Percentiles rank a stretch among this genome's conserved stretches.
Evolutionary conservation across 2,113 vertebrate species (phyloP).

Genomic region (Onychostoma macrolepis): DNA sequence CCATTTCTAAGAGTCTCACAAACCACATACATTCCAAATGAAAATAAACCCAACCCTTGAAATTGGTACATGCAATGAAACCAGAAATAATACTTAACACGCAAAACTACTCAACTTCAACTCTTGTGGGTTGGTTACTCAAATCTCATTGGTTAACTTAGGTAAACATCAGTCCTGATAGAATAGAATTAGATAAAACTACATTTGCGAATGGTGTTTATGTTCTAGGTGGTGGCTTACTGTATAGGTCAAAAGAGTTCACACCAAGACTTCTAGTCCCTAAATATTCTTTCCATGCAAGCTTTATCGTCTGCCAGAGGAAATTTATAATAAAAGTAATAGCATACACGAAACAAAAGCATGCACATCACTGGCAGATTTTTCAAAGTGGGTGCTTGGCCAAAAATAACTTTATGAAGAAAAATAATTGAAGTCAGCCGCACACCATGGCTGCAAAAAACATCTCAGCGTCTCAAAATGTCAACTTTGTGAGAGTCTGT

Average conservation of each 20-base stretch:
- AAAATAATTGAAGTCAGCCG: too few species aligned
- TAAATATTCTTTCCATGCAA: not conserved
- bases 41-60: slow-evolving; percentile 12
- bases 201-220: not conserved
- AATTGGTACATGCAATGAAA: not conserved
- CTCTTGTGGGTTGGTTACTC: not conserved
- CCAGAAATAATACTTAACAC: not conserved
- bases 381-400: not conserved
- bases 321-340: not conserved
- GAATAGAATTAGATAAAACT: not conserved
- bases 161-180: not conserved
- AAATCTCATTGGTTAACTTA: not conserved
- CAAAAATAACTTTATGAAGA: not conserved
- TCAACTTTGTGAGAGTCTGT: too few species aligned
- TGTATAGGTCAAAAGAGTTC: not conserved
- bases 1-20: not conserved
- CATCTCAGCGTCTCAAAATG: too few species aligned
- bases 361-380: not conserved
- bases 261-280: not conserved
- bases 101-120: not conserved
- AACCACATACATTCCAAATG: slow-evolving; percentile 9
- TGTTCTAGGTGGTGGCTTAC: not conserved
- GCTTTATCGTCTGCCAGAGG: not conserved
- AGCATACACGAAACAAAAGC: not conserved
- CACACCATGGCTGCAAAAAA: too few species aligned